Conservation (phyloP, 2,113 vertebrate species). For the Castor canadensis region DNA sequence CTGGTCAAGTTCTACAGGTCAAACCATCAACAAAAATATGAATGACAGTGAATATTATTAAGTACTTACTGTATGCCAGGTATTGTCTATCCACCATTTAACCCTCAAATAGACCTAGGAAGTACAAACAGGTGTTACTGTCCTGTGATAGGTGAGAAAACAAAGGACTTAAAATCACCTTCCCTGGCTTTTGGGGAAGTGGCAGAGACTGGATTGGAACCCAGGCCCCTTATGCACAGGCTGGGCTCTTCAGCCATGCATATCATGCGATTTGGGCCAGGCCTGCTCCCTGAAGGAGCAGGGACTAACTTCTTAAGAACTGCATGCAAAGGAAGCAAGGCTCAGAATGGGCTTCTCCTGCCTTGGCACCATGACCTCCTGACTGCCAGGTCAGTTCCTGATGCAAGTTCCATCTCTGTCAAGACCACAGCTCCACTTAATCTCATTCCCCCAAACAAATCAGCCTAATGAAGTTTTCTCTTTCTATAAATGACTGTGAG, state of each 20-base stretch:
- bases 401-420: conserved; percentile 61
- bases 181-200: background rate
- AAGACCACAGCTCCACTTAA: conserved; percentile 72
- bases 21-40: background rate
- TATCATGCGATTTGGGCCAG: fast-evolving
- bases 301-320: background rate
- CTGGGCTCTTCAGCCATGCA: background rate
- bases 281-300: background rate
- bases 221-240: background rate
- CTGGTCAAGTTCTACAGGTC: background rate
- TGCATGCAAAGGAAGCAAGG: background rate
- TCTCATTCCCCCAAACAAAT: conserved; percentile 78
- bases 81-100: background rate
- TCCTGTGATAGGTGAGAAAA: background rate
- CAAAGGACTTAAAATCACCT: background rate
- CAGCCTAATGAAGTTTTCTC: conserved; percentile 80
- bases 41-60: background rate
- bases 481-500: conserved; percentile 77
- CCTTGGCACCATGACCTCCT: background rate
- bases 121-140: fast-evolving
- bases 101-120: background rate
- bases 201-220: background rate
- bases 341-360: background rate
- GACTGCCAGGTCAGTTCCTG: conserved; percentile 20
- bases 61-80: background rate